These are phyloP conservation scores for Orussus abietinus DNA, from an alignment of 1,140 invertebrate genomes.

Conservation along the genomic window DNA sequence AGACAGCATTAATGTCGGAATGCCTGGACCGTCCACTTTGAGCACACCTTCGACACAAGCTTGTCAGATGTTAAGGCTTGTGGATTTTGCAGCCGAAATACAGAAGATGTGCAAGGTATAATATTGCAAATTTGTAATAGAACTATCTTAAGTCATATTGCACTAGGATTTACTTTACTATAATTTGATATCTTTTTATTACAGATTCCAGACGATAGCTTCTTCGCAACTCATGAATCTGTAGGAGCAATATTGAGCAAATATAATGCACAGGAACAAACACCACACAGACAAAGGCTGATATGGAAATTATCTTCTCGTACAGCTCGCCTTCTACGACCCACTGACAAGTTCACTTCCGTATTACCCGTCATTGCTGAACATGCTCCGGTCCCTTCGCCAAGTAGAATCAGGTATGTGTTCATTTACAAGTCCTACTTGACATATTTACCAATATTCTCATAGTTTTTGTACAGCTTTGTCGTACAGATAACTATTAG, in stretches of 20 bases:
- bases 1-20: conserved; percentile 16
- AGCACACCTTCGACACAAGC: conserved; percentile 22
- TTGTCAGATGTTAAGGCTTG: conserved; percentile 51
- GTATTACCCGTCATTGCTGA: conserved; percentile 72
- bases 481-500: too few relatives aligned
- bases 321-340: conserved; percentile 65
- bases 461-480: too few relatives aligned
- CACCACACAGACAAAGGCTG: conserved; percentile 67
- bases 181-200: conserved; percentile 14
- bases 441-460: neutral
- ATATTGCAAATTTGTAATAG: conserved; percentile 14
- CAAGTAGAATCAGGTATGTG: conserved; percentile 54
- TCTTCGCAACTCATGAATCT: conserved; percentile 57
- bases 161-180: conserved; percentile 3
- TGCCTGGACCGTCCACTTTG: conserved; percentile 25
- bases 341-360: conserved; percentile 69
- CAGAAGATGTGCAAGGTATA: conserved; percentile 60
- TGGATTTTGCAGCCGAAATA: conserved; percentile 58
- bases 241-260: conserved; percentile 61
- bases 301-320: conserved; percentile 67
- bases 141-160: conserved; percentile 23
- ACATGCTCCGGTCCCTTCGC: conserved; percentile 54
- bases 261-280: conserved; percentile 68
- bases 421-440: neutral
- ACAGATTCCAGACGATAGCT: conserved; percentile 65